phyloP scores from a whole-genome alignment of 2,797 vertebrate species.

The Dipus sagitta region DNA sequence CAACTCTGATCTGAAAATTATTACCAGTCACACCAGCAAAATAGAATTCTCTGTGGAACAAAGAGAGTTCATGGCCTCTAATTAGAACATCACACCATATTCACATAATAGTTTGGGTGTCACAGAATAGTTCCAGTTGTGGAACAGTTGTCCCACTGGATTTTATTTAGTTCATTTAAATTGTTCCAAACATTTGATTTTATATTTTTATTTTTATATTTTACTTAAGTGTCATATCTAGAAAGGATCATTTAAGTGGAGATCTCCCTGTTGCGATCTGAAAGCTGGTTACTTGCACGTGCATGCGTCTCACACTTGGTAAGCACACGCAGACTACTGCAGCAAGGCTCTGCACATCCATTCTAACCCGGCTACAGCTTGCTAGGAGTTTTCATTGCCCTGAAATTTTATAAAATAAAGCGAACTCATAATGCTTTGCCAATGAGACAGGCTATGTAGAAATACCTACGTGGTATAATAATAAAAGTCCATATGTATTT shows the following conservation, averaged over 20 bases:
- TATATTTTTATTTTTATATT: too few species aligned
- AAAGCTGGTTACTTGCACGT: constrained; percentile 14
- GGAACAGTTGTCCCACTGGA: neutral
- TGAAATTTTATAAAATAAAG: constrained; percentile 14
- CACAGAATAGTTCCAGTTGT: neutral
- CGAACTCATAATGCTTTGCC: neutral
- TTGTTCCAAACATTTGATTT: neutral
- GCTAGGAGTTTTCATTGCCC: constrained; percentile 39
- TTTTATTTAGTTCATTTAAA: constrained; percentile 63
- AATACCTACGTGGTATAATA: neutral
- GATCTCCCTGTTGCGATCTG: neutral
- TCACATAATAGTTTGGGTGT: neutral
- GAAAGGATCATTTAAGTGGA: constrained; percentile 32
- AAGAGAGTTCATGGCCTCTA: neutral
- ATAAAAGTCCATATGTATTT: constrained; percentile 48
- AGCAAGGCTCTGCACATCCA: neutral
- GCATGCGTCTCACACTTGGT: neutral
- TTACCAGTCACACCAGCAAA: constrained; percentile 29
- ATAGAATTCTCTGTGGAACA: constrained; percentile 41
- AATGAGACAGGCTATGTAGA: constrained; percentile 10
- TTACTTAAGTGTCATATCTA: neutral
- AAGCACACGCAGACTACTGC: neutral
- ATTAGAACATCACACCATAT: neutral
- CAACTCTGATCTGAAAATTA: constrained; percentile 47
- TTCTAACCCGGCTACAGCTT: neutral